Percentiles rank a stretch among this genome's conserved stretches.
These are phyloP conservation scores for Muraenolepis orangiensis DNA, from an alignment of 2,797 vertebrate genomes.

Conservation along the genomic window DNA sequence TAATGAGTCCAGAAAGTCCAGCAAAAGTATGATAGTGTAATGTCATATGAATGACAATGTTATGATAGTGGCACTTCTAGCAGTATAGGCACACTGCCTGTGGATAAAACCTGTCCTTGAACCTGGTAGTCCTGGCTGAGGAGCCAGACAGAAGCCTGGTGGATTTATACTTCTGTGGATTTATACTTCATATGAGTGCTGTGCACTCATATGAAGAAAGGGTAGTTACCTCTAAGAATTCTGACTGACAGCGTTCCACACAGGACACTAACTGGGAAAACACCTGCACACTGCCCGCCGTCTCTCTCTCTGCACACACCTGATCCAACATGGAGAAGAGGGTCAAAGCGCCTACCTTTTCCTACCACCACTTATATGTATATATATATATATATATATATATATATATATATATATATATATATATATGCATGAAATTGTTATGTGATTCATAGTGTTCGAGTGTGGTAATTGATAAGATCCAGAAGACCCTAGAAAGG, in stretches of 20 bases:
- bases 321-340: slow-evolving; percentile 25
- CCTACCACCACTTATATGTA: too few species aligned
- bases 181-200: not conserved
- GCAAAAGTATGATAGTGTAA: too few species aligned
- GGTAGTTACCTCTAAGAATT: slow-evolving; percentile 62
- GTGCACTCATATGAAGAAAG: not conserved
- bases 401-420: too few species aligned
- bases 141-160: not conserved
- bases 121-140: too few species aligned
- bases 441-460: too few species aligned
- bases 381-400: not conserved
- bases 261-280: slow-evolving; percentile 60
- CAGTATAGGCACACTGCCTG: too few species aligned
- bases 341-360: too few species aligned
- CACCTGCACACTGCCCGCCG: slow-evolving; percentile 28
- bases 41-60: too few species aligned
- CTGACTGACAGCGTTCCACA: slow-evolving; percentile 61
- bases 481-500: not conserved
- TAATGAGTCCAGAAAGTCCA: too few species aligned
- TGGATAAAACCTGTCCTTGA: too few species aligned
- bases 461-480: not conserved
- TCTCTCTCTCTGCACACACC: slow-evolving; percentile 62
- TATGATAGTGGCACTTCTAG: too few species aligned
- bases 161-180: not conserved
- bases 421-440: too few species aligned